Evolutionary conservation across 37 sponge, comb jelly and placozoan genomes (phyloP).

Genomic region (Bolinopsis microptera): DNA sequence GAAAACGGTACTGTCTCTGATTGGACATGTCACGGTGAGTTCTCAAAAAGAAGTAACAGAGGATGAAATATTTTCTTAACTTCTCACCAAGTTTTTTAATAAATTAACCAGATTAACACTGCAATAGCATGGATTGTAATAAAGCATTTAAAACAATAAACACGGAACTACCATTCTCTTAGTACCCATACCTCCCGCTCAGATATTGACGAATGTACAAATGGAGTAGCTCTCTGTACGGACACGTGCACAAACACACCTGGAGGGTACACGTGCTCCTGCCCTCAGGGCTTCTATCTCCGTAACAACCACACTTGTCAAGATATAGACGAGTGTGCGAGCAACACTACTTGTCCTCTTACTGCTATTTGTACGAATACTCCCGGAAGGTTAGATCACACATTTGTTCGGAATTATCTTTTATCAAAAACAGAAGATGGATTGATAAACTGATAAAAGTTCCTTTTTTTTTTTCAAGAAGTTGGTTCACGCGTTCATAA

Average conservation of each 20-base stretch:
- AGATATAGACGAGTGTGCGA: slow-evolving; percentile 18
- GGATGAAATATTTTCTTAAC: too few relatives aligned
- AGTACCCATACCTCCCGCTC: not conserved
- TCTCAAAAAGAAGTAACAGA: too few relatives aligned
- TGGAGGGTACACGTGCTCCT: slow-evolving; percentile 39
- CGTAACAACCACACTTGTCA: not conserved
- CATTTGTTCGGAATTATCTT: too few relatives aligned
- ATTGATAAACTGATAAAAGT: too few relatives aligned
- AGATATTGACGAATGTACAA: slow-evolving; percentile 38
- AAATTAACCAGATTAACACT: too few relatives aligned
- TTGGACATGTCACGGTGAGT: not conserved
- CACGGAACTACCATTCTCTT: too few relatives aligned
- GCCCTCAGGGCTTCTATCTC: not conserved
- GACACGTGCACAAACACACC: slow-evolving; percentile 38
- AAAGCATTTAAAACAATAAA: too few relatives aligned
- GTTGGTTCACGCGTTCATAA: too few relatives aligned
- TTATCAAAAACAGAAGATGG: too few relatives aligned
- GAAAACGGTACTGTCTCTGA: not conserved
- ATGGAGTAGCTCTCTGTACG: not conserved
- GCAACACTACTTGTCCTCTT: not conserved
- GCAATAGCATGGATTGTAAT: too few relatives aligned
- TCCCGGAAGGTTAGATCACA: not conserved
- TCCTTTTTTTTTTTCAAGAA: too few relatives aligned
- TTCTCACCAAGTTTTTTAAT: too few relatives aligned
- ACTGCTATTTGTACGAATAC: not conserved